Evolutionary conservation across 2,797 vertebrate genomes (phyloP).

Genomic region (Brachymystax lenok): DNA sequence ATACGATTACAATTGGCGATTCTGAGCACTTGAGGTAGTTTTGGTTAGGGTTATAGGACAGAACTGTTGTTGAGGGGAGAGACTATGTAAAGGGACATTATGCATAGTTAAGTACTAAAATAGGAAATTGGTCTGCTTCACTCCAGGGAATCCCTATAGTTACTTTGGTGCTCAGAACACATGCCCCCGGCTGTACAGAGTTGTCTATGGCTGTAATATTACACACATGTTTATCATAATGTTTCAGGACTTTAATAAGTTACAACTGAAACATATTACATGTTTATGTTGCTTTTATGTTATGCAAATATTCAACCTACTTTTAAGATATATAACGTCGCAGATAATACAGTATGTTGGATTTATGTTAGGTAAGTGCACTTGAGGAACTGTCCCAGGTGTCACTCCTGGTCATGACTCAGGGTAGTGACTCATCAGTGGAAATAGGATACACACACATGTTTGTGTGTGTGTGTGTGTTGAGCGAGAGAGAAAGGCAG

Average conservation of each 20-base stretch:
- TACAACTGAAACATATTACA: not conserved
- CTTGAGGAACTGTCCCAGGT: constrained; percentile 18
- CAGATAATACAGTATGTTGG: not conserved
- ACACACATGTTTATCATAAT: not conserved
- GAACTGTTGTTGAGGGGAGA: not conserved
- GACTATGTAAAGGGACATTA: not conserved
- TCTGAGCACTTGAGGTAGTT: not conserved
- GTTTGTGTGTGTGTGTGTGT: constrained; percentile 30
- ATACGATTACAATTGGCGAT: not conserved
- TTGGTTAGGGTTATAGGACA: not conserved
- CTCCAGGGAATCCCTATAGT: not conserved
- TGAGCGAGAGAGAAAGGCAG: not conserved
- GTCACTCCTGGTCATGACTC: constrained; percentile 46
- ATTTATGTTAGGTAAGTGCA: not conserved
- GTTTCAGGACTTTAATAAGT: not conserved
- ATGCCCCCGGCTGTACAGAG: not conserved
- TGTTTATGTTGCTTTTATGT: not conserved
- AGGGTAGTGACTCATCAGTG: constrained; percentile 45
- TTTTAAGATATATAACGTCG: too few relatives aligned
- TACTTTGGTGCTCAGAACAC: not conserved
- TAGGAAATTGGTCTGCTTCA: not conserved
- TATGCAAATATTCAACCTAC: not conserved
- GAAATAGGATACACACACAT: constrained; percentile 42
- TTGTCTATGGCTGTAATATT: not conserved
- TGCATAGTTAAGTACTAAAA: not conserved